Base-by-base conservation (phyloP, 2,113 vertebrate genomes). In the Pleuronectes platessa region DNA sequence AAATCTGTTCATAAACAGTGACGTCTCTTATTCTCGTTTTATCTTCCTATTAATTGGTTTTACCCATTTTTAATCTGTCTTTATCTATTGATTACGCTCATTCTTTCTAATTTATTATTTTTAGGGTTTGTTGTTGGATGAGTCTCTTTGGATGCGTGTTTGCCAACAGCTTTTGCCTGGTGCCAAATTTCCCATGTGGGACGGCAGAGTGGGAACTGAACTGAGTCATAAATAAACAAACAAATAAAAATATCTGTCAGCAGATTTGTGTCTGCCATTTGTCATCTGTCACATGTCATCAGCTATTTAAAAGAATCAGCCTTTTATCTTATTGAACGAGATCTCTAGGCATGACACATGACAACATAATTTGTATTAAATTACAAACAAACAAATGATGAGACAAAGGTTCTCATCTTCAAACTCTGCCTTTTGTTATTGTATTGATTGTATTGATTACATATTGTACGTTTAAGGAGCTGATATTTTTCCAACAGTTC, bases 171-270 rank as follows among this genome's bases (percentile, higher is more conserved):
- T 5, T 71, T 42, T 72, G 58, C 21, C 56, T 42, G 31, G 23
- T 1, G 45, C 12, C 31, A 10, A 56, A 45, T 79, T 37, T 71
- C 64, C 61, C 59, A 23, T 14, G 31, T 66, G 71, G 55, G 61
- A 68, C 60, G 68, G 49, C 3, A 24, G 26, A 49, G 37, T 21
- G 18, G 42, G 24, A 87, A 61, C 11, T 26, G 37, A 59, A 15
- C 72, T 69, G 35, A 70, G 45, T 78, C n/a, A 67, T 5, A 60
- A 61, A 51, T 58, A 17, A 21, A 35, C 59, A 35, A 35, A 26
- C 10, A 24, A 47, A 64, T 18, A 51, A 7, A 24, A 26, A 64
- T 18, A 61, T 63, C 58, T 63, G 14, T 60, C 11, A 61, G 56
- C 31, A 31, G 15, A 54, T 6, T 54, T 18, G 4, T 14, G 45